Conservation (phyloP, 2,797 vertebrate genomes). For the Sebastes trivittatus region DNA sequence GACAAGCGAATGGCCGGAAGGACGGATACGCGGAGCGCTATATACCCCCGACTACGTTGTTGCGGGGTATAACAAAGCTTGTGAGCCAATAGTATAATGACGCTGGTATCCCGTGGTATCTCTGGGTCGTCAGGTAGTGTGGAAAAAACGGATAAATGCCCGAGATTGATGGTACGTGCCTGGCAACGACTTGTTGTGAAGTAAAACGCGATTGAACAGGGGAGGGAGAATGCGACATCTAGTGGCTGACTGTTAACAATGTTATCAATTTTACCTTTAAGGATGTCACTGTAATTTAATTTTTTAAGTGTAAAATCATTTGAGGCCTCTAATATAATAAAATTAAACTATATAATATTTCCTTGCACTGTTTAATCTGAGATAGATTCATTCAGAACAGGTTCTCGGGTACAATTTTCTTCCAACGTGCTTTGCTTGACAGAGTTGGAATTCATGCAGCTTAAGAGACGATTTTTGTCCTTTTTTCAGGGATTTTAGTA, state of each 20-base stretch:
- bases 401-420: neutral
- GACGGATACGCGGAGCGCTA: no score
- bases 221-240: no score
- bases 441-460: neutral
- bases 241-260: no score
- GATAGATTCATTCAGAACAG: neutral
- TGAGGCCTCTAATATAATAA: neutral
- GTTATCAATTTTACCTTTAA: no score
- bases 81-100: no score
- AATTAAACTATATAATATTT: neutral
- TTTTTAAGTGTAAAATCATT: neutral
- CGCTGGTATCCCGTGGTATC: rapidly evolving
- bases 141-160: no score
- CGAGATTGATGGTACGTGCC: rapidly evolving
- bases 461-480: neutral
- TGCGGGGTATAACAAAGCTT: no score
- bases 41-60: no score
- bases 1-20: no score
- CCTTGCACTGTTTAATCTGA: neutral
- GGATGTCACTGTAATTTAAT: neutral
- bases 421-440: neutral
- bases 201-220: rapidly evolving
- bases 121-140: no score
- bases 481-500: neutral
- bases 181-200: no score